A percentile compares a stretch with the other conserved stretches of the same genome.
These are phyloP conservation scores for Steatornis caripensis DNA, from an alignment of 2,113 vertebrate genomes.

Conservation along the genomic window DNA sequence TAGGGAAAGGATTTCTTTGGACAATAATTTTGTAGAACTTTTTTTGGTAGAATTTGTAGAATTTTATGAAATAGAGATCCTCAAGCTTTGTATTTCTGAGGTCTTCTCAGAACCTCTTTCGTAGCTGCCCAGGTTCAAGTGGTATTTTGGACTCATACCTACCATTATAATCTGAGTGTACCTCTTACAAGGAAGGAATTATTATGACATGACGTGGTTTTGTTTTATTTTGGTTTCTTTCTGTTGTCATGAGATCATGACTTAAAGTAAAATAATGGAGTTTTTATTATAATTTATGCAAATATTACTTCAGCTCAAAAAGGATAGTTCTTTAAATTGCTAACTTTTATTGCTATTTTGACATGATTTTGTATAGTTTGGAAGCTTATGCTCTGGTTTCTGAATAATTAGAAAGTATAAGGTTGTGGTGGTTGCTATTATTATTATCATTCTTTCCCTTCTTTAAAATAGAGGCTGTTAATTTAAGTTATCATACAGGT, in stretches of 20 bases:
- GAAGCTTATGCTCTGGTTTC: not conserved
- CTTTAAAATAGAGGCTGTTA: not conserved
- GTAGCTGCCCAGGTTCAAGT: not conserved
- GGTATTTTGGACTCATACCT: not conserved
- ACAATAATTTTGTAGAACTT: not conserved
- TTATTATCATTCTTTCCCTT: not conserved
- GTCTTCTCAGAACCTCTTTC: not conserved
- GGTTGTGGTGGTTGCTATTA: accelerated
- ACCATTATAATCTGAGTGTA: not conserved
- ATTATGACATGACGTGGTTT: accelerated
- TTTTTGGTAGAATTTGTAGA: not conserved
- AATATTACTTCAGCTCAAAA: not conserved
- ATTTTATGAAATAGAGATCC: not conserved
- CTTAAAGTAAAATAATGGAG: not conserved
- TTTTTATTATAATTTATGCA: not conserved
- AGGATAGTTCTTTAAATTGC: not conserved
- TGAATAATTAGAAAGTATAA: not conserved
- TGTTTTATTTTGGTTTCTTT: not conserved
- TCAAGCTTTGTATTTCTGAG: not conserved
- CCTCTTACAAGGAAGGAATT: not conserved
- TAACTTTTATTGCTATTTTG: not conserved
- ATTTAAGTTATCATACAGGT: not conserved
- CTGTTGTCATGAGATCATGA: not conserved
- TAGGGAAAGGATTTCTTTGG: not conserved
- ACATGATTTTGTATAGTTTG: not conserved